phyloP scores from a whole-genome alignment of 2,888 invertebrate species.

The Tethea ocularis region DNA sequence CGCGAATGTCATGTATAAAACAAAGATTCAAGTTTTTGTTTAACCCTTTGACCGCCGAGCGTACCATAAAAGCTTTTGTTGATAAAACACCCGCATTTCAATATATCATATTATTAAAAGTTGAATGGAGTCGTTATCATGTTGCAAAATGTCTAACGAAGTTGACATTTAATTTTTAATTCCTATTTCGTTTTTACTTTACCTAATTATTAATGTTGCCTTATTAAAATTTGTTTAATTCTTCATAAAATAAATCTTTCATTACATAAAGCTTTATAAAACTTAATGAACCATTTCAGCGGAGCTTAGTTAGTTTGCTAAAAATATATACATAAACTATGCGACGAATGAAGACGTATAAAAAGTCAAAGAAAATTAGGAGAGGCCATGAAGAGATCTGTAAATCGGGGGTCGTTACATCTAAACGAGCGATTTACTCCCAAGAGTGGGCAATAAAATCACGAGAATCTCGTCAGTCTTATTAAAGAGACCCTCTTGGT shows the following conservation, averaged over 20 bases:
- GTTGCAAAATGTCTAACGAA: conserved; percentile 2
- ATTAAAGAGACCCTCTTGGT: conserved; percentile 55
- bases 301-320: background rate
- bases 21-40: conserved; percentile 23
- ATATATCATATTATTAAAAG: conserved; percentile 35
- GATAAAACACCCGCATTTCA: conserved; percentile 37
- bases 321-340: conserved; percentile 4
- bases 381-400: conserved; percentile 57
- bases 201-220: background rate
- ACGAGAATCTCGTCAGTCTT: conserved; percentile 61
- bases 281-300: conserved; percentile 5
- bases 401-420: conserved; percentile 63
- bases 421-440: conserved; percentile 64
- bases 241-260: background rate
- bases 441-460: conserved; percentile 65
- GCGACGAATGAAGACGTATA: conserved; percentile 28
- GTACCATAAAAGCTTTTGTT: conserved; percentile 33
- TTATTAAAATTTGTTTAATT: background rate
- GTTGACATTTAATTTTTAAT: background rate
- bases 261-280: background rate
- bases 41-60: conserved; percentile 21
- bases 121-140: conserved; percentile 17
- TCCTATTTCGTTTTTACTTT: background rate
- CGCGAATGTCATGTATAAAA: no score
- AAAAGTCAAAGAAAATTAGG: conserved; percentile 61